These are phyloP conservation scores for Mus pahari DNA, from an alignment of 2,113 vertebrate species.

Conservation along the genomic window DNA sequence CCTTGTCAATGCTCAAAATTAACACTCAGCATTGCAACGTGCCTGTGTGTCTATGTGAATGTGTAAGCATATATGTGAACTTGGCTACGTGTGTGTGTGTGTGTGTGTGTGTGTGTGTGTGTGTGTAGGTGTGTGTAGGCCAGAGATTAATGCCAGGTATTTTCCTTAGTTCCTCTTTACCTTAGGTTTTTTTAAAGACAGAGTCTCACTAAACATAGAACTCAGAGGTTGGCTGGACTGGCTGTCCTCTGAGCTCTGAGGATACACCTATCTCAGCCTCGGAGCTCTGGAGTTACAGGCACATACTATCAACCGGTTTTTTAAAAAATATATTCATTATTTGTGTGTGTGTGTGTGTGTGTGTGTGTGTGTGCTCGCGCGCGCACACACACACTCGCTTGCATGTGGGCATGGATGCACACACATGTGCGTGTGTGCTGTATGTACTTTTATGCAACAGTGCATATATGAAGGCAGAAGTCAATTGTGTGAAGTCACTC, in stretches of 20 bases:
- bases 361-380: background rate
- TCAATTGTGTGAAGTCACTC: background rate
- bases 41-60: background rate
- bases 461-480: background rate
- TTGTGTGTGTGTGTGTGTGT: background rate
- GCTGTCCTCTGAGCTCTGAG: no score
- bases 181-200: background rate
- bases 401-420: fast-evolving
- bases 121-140: no score
- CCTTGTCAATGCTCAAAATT: background rate
- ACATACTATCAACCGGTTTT: background rate
- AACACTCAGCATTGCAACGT: background rate
- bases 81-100: background rate
- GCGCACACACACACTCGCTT: no score
- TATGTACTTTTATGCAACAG: no score
- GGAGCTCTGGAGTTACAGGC: background rate
- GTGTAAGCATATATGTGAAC: background rate
- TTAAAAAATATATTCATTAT: background rate
- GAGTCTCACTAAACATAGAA: background rate
- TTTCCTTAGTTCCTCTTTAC: background rate
- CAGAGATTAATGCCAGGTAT: background rate
- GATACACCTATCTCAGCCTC: no score
- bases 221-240: background rate
- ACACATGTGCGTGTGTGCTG: no score
- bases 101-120: no score